These are phyloP conservation scores for Arvicanthis niloticus DNA, from an alignment of 2,113 vertebrate genomes.

Conservation along the genomic window DNA sequence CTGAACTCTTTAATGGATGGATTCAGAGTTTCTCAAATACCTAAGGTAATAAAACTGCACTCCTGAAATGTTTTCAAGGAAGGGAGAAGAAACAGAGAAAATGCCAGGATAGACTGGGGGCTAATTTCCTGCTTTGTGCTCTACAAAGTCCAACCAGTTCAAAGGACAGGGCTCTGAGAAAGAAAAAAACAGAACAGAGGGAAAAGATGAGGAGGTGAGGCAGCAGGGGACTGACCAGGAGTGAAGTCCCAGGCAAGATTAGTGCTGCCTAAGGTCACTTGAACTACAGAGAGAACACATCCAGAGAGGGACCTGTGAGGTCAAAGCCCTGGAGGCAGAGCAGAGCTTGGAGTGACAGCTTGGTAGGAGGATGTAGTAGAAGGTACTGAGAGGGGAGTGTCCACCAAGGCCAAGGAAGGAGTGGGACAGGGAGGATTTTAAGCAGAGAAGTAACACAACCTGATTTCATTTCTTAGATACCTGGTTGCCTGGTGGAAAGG, in stretches of 20 bases:
- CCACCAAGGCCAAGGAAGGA: fast-evolving
- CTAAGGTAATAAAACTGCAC: neutral
- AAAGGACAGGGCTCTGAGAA: neutral
- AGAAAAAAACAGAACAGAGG: neutral
- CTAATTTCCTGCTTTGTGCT: no score
- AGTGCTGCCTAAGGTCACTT: neutral
- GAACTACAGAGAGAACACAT: neutral
- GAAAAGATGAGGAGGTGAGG: neutral
- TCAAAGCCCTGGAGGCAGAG: neutral
- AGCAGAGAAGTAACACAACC: neutral
- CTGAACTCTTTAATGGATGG: neutral
- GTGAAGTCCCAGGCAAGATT: neutral
- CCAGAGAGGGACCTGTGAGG: neutral
- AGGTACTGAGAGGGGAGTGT: no score
- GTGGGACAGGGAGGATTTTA: neutral
- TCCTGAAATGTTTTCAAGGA: neutral
- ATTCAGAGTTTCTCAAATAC: neutral
- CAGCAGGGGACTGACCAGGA: neutral
- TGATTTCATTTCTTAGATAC: neutral
- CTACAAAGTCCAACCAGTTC: neutral
- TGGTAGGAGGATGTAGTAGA: no score
- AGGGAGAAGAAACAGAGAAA: neutral
- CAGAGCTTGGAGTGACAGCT: neutral
- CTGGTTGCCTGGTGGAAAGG: neutral
- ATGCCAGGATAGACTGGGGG: no score